phyloP scores from a whole-genome alignment of 1,140 invertebrate species.

The Cydia splendana region DNA sequence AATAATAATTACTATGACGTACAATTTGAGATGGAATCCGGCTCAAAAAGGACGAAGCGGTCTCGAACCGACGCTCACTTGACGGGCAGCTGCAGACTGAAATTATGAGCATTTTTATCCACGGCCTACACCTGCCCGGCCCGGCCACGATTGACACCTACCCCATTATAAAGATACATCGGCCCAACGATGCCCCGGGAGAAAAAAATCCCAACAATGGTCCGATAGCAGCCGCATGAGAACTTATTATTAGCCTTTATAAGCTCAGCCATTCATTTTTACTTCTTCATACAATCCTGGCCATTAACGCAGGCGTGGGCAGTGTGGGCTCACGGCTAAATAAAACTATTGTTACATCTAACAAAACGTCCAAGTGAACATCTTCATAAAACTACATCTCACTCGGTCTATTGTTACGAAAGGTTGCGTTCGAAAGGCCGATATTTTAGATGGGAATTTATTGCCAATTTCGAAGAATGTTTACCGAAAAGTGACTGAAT shows the following conservation, averaged over 20 bases:
- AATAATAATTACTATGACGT: slow-evolving; percentile 72
- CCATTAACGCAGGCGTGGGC: slow-evolving; percentile 77
- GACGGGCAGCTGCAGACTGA: slow-evolving; percentile 76
- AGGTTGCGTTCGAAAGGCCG: slow-evolving; percentile 51
- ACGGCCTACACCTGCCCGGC: slow-evolving; percentile 64
- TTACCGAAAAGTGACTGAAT: slow-evolving; percentile 73
- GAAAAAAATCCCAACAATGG: slow-evolving; percentile 74
- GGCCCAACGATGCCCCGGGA: slow-evolving; percentile 43
- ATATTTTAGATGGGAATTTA: slow-evolving; percentile 73
- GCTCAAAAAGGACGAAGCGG: slow-evolving; percentile 64
- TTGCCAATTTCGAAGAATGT: slow-evolving; percentile 74
- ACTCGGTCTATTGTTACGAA: slow-evolving; percentile 62
- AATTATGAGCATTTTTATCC: slow-evolving; percentile 77
- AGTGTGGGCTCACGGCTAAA: slow-evolving; percentile 71
- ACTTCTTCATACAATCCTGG: slow-evolving; percentile 74
- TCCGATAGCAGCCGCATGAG: slow-evolving; percentile 68
- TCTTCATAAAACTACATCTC: slow-evolving; percentile 74
- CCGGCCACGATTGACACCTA: slow-evolving; percentile 75
- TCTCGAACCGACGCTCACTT: slow-evolving; percentile 59
- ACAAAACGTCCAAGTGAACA: slow-evolving; percentile 76
- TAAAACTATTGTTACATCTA: slow-evolving; percentile 76
- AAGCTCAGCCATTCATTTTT: slow-evolving; percentile 71
- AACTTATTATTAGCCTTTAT: slow-evolving; percentile 77
- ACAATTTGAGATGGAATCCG: slow-evolving; percentile 64
- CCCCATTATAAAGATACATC: slow-evolving; percentile 62